Conservation (phyloP, 1,140 invertebrate genomes). For the Grapholita molesta region DNA sequence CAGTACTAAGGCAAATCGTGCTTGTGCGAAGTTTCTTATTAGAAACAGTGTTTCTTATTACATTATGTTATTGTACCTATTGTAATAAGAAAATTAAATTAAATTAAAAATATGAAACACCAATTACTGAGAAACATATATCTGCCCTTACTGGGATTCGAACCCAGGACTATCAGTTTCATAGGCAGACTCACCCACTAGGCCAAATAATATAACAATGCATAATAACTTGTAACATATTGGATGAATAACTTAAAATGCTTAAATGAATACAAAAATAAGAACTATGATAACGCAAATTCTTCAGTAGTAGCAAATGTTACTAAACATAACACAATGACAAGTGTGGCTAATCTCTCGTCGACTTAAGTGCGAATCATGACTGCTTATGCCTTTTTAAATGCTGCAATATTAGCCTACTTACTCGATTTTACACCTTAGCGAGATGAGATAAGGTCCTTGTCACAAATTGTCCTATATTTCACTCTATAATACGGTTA, state of each 20-base stretch:
- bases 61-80: too few species aligned
- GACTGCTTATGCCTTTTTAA: not conserved
- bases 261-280: too few species aligned
- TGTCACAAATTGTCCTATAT: not conserved
- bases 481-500: not conserved
- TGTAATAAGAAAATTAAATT: too few species aligned
- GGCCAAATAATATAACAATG: too few species aligned
- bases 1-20: constrained; percentile 24
- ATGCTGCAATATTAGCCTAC: not conserved
- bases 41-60: constrained; percentile 18
- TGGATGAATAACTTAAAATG: too few species aligned
- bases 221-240: too few species aligned
- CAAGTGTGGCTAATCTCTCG: constrained; percentile 3
- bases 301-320: not conserved
- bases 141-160: too few species aligned
- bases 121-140: too few species aligned
- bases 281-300: too few species aligned
- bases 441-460: not conserved
- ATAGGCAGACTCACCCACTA: too few species aligned
- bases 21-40: constrained; percentile 5
- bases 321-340: not conserved
- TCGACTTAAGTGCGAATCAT: not conserved
- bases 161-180: too few species aligned
- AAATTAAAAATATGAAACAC: too few species aligned
- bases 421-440: not conserved